Evolutionary conservation across 2,797 vertebrate genomes (phyloP), one percentile per base, ranked within the genome.

Genomic region (Hylomyscus alleni): DNA sequence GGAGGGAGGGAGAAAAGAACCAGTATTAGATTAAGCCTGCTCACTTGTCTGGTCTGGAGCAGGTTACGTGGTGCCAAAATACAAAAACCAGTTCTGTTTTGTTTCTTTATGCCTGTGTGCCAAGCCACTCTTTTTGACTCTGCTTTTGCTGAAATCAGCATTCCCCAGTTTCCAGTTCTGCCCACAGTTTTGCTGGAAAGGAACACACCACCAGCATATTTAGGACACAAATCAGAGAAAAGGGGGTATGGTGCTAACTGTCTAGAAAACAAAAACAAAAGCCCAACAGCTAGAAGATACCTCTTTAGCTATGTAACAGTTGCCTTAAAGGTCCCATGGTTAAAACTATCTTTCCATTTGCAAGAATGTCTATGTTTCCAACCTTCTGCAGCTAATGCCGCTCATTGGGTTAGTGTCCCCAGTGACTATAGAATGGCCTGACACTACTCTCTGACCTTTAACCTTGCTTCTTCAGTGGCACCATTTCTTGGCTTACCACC

Each of bases 111-210:
- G 90, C 31, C 93, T 40, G 15, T 90, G 87, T 2, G 52, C 95
- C 97, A 93, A 90, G 85, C 54, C 83, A 94, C 89, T 85, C 90
- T 97, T 93, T 94, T 91, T 86, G 52, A 65, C 76, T 62, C 80
- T 40, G 72, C 83, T 96, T 96, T 96, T 97, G 95, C 92, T 96
- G 88, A 97, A 95, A 95, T 97, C 95, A 95, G 95, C 97, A 96
- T 89, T 97, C 91, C 80, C 89, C 73, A 80, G 56, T 87, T 94
- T 91, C 91, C 86, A 90, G 62, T 73, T 97, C 73, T 93, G 94
- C 96, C 86, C 89, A 88, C 78, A 87, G 1, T 91, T 91, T 95
- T 95, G 80, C 82, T 93, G 83, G 92, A 95, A 96, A 95, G 92
- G 81, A 81, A 50, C 56, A 97, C 84, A 86, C 67, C 47, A 44